Conservation (phyloP, 1,140 invertebrate species). For the Cherax destructor region DNA sequence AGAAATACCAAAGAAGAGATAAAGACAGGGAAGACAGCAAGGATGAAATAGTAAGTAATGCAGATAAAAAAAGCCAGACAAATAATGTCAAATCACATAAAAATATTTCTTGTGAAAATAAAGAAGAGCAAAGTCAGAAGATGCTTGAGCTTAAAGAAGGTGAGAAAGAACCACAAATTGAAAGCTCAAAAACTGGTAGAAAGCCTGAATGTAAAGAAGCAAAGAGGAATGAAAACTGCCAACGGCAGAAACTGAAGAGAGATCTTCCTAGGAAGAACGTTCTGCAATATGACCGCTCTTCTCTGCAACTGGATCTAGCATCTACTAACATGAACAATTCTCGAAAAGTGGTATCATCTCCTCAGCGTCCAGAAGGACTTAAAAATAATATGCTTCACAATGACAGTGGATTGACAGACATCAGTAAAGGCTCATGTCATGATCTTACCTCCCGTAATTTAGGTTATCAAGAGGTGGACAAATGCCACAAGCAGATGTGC, state of each 20-base stretch:
- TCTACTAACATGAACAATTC: slow-evolving; percentile 61
- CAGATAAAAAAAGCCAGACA: background rate
- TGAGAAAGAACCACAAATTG: background rate
- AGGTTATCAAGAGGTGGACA: slow-evolving; percentile 69
- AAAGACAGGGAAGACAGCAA: background rate
- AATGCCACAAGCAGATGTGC: slow-evolving; percentile 67
- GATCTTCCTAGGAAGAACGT: background rate
- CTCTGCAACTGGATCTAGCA: slow-evolving; percentile 46
- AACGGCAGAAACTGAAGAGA: background rate
- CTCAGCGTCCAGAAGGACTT: slow-evolving; percentile 57
- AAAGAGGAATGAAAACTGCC: background rate
- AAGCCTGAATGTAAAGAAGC: background rate
- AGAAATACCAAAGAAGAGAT: background rate
- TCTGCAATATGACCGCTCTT: slow-evolving; percentile 22
- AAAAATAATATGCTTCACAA: slow-evolving; percentile 54
- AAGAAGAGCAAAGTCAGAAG: slow-evolving; percentile 2
- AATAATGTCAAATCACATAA: background rate
- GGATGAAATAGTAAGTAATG: background rate
- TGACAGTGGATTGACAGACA: slow-evolving; percentile 30
- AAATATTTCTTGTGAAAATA: background rate
- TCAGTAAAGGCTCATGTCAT: slow-evolving; percentile 55
- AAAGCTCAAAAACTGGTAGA: background rate
- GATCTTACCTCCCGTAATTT: slow-evolving; percentile 67
- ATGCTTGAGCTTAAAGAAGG: background rate
- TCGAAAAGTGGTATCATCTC: slow-evolving; percentile 47